Conservation (phyloP, 2,888 invertebrate species). For the Megaustenia siamemsis region DNA sequence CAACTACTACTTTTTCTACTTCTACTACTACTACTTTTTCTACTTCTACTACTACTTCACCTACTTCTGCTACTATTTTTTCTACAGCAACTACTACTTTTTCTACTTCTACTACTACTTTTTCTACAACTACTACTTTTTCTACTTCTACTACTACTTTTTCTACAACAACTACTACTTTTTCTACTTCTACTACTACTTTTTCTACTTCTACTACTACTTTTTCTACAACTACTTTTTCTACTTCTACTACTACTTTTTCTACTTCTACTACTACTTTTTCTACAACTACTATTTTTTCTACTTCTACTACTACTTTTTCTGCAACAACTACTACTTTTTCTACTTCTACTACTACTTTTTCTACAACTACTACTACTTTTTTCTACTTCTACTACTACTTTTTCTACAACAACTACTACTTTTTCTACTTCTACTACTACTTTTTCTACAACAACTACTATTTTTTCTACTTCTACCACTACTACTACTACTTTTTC, state of each 20-base stretch:
- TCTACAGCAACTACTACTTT: not conserved
- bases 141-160: not conserved
- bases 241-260: not conserved
- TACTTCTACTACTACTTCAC: not conserved
- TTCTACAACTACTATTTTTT: not conserved
- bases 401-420: not conserved
- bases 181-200: not conserved
- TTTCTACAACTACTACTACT: not conserved
- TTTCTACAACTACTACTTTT: not conserved
- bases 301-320: not conserved
- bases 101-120: not conserved
- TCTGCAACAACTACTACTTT: not conserved
- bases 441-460: too few species aligned
- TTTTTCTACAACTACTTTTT: not conserved
- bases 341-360: not conserved
- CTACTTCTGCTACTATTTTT: not conserved
- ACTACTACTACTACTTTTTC: conserved; percentile 21
- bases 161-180: not conserved
- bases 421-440: too few species aligned
- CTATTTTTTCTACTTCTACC: not conserved
- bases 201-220: not conserved
- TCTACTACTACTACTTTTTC: too few species aligned
- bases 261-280: not conserved
- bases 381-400: not conserved
- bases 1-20: not conserved